phyloP scores from a whole-genome alignment of 2,888 invertebrate species.

The Iselma pallidipennis region DNA sequence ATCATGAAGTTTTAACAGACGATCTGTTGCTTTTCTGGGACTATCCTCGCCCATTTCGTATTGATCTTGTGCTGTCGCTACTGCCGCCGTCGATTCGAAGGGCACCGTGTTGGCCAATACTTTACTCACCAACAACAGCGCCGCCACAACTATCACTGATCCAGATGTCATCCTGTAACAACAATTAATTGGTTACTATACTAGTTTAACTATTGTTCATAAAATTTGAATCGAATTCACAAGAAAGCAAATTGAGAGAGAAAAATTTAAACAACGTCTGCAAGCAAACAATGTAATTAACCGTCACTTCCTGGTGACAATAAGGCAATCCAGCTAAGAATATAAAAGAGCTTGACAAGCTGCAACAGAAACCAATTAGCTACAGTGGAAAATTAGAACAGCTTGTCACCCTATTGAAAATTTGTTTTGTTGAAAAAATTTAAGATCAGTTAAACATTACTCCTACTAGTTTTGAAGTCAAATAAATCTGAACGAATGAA shows the following conservation, averaged over 20 bases:
- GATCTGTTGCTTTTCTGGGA: slow-evolving; percentile 36
- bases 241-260: background rate
- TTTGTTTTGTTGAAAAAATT: no score
- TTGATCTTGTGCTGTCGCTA: slow-evolving; percentile 30
- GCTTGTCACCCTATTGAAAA: no score
- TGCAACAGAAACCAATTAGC: slow-evolving; percentile 16
- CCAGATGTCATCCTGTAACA: slow-evolving; percentile 40
- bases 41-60: slow-evolving; percentile 33
- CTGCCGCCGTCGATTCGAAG: slow-evolving; percentile 25
- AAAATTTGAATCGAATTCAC: no score
- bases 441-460: no score
- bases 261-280: slow-evolving; percentile 5
- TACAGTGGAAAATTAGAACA: slow-evolving; percentile 10
- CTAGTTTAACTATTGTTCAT: no score
- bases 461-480: no score
- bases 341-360: slow-evolving; percentile 20
- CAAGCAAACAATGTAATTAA: slow-evolving; percentile 16
- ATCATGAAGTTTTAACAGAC: slow-evolving; percentile 4
- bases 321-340: slow-evolving; percentile 14
- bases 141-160: slow-evolving; percentile 29
- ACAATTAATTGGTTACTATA: slow-evolving; percentile 20
- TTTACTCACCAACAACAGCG: slow-evolving; percentile 29
- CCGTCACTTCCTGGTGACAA: slow-evolving; percentile 13
- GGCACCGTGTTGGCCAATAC: slow-evolving; percentile 23
- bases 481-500: no score